These are phyloP conservation scores for Paguma larvata DNA, from an alignment of 2,797 vertebrate genomes.

Conservation along the genomic window DNA sequence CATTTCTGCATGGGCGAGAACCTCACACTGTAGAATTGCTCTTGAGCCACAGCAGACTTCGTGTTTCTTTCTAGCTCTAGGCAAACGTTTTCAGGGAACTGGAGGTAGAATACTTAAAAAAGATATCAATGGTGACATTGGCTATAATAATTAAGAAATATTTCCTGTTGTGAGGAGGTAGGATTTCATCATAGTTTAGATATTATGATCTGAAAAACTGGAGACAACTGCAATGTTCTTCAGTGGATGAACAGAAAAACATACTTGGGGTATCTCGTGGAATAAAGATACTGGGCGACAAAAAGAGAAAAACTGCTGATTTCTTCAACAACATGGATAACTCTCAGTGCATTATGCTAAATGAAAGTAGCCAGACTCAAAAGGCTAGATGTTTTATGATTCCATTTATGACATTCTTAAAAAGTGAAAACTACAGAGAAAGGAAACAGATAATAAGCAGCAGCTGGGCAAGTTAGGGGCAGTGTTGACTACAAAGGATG, in stretches of 20 bases:
- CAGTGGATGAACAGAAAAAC: background rate
- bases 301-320: background rate
- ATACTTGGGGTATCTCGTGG: background rate
- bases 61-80: background rate
- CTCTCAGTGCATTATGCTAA: background rate
- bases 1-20: slow-evolving; percentile 19
- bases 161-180: background rate
- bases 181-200: background rate
- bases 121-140: background rate
- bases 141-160: background rate
- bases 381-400: background rate
- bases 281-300: background rate
- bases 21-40: background rate
- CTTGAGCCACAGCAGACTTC: background rate
- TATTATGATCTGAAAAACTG: background rate
- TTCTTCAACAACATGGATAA: background rate
- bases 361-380: slow-evolving; percentile 27
- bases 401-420: background rate
- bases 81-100: background rate
- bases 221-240: background rate
- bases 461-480: background rate
- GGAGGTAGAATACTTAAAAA: background rate
- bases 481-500: background rate
- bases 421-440: slow-evolving; percentile 21
- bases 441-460: background rate